These are phyloP conservation scores for Galleria mellonella DNA, from an alignment of 1,140 invertebrate species.

Conservation along the genomic window DNA sequence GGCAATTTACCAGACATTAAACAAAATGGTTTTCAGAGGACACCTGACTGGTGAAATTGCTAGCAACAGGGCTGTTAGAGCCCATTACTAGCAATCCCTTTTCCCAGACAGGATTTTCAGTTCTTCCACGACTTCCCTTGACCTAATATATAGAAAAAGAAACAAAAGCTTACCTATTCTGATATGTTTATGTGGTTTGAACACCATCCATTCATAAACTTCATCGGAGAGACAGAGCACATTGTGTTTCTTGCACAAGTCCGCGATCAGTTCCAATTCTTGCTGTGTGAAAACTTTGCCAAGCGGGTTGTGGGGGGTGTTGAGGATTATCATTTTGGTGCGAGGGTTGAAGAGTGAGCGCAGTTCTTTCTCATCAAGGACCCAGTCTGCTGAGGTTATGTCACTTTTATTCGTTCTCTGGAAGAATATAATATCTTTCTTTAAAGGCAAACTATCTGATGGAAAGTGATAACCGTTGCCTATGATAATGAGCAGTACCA, in stretches of 20 bases:
- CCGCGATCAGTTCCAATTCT: constrained; percentile 87
- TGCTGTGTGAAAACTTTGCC: constrained; percentile 90
- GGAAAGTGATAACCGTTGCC: too few relatives aligned
- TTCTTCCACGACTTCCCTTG: too few relatives aligned
- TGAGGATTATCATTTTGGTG: constrained; percentile 97
- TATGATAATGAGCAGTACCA: too few relatives aligned
- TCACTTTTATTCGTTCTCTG: constrained; percentile 42
- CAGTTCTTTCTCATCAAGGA: constrained; percentile 89
- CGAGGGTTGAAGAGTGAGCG: constrained; percentile 88
- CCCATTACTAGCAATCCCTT: too few relatives aligned
- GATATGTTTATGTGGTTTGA: constrained; percentile 89
- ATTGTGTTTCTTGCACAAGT: constrained; percentile 94
- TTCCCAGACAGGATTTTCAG: too few relatives aligned
- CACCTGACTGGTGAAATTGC: too few relatives aligned
- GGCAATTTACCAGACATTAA: too few relatives aligned
- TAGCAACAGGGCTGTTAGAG: too few relatives aligned
- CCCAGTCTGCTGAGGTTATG: constrained; percentile 89
- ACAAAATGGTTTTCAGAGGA: too few relatives aligned
- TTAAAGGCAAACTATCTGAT: too few relatives aligned
- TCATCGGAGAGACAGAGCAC: constrained; percentile 95
- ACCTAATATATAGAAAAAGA: too few relatives aligned
- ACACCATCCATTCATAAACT: constrained; percentile 99
- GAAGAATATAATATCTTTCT: constrained; percentile 7
- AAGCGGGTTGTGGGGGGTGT: constrained; percentile 97
- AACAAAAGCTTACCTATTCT: constrained; percentile 82